Conservation (phyloP, 2,888 invertebrate species). For the Malthinus flaveolus region DNA sequence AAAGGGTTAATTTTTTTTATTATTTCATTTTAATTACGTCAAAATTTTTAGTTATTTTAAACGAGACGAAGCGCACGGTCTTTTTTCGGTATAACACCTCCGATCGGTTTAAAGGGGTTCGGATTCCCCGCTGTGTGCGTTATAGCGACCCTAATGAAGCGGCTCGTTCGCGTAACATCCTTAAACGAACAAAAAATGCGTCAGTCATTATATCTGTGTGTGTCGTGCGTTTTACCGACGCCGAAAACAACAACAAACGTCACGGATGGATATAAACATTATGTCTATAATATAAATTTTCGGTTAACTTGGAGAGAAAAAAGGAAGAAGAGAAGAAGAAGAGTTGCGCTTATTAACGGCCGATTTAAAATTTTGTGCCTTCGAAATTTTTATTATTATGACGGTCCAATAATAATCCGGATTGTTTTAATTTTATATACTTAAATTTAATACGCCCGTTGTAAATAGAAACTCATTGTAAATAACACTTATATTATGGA, state of each 20-base stretch:
- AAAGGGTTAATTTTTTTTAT: slow-evolving; percentile 19
- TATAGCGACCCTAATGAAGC: slow-evolving; percentile 49
- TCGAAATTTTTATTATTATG: slow-evolving; percentile 32
- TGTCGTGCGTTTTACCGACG: slow-evolving; percentile 26
- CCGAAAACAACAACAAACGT: slow-evolving; percentile 20
- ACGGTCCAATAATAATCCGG: slow-evolving; percentile 33
- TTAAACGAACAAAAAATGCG: slow-evolving; percentile 44
- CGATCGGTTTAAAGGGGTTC: slow-evolving; percentile 27
- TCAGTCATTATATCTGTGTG: slow-evolving; percentile 24
- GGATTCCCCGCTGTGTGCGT: slow-evolving; percentile 37
- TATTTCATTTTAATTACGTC: slow-evolving; percentile 17
- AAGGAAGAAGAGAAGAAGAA: not conserved
- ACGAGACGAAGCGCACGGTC: no score
- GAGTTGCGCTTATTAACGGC: not conserved
- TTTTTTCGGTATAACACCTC: slow-evolving; percentile 16
- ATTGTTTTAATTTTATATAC: slow-evolving; percentile 27
- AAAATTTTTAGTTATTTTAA: slow-evolving; percentile 9
- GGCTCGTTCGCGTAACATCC: slow-evolving; percentile 43
- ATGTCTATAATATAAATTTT: slow-evolving; percentile 24
- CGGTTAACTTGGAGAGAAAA: slow-evolving; percentile 2
- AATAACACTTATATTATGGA: slow-evolving; percentile 14
- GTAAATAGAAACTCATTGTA: slow-evolving; percentile 15
- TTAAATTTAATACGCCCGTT: slow-evolving; percentile 24
- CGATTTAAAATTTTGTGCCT: slow-evolving; percentile 11
- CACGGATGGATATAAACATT: no score